A percentile compares a stretch with the other conserved stretches of the same genome.
These are phyloP conservation scores for Thalassaphorura encarpata DNA, from an alignment of 1,140 invertebrate genomes.

Conservation along the genomic window DNA sequence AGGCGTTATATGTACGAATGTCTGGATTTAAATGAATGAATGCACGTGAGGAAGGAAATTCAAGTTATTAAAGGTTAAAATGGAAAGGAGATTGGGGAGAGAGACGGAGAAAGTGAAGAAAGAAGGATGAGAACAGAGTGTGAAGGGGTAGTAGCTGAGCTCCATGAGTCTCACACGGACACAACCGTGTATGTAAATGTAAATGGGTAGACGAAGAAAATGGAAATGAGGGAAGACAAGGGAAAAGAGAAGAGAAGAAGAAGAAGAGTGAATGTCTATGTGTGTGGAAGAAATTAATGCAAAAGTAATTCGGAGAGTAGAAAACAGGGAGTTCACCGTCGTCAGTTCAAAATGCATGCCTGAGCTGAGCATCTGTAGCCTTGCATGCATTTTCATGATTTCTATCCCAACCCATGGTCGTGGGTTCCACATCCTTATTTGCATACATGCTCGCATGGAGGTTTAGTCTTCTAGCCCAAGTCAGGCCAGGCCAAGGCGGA, in stretches of 20 bases:
- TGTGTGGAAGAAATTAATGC: slow-evolving; percentile 33
- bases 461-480: no score
- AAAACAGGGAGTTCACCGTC: slow-evolving; percentile 14
- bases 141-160: no score
- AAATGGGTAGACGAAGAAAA: slow-evolving; percentile 20
- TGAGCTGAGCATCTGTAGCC: no score
- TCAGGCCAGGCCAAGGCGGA: background rate
- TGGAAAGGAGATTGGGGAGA: background rate
- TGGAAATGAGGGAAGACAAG: slow-evolving; percentile 24
- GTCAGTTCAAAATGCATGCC: no score
- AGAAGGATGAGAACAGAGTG: no score
- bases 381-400: background rate
- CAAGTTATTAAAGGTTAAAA: background rate
- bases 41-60: no score
- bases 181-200: no score
- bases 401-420: no score
- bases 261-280: slow-evolving; percentile 9
- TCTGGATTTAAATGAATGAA: background rate
- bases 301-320: slow-evolving; percentile 29
- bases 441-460: no score
- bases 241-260: slow-evolving; percentile 2
- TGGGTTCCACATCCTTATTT: no score
- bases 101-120: slow-evolving; percentile 6
- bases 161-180: no score
- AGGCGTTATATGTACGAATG: no score